Conservation (phyloP, 2,888 invertebrate species). For the Acanthococcus lagerstroemiae region DNA sequence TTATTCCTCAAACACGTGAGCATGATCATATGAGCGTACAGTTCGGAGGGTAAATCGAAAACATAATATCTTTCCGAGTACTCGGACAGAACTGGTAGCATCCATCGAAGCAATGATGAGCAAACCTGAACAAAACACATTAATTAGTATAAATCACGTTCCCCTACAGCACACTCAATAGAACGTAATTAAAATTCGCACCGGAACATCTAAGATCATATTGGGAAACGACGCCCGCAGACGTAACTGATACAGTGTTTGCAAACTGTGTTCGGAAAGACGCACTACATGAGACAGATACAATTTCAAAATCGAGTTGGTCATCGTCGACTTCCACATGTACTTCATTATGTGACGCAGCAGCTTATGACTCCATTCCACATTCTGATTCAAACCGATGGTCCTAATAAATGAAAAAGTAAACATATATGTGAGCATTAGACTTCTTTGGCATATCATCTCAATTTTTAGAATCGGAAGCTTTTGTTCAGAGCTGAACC, state of each 20-base stretch:
- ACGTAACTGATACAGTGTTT: not conserved
- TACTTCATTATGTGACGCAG: slow-evolving; percentile 41
- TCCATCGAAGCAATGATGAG: slow-evolving; percentile 4
- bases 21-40: slow-evolving; percentile 2
- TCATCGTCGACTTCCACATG: slow-evolving; percentile 11
- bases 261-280: slow-evolving; percentile 1
- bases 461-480: too few species aligned
- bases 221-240: slow-evolving; percentile 5
- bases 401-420: too few species aligned
- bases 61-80: not conserved
- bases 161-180: too few species aligned
- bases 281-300: slow-evolving; percentile 13
- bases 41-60: not conserved
- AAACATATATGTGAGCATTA: too few species aligned
- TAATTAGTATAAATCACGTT: too few species aligned
- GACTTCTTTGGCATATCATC: too few species aligned
- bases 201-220: not conserved
- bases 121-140: not conserved
- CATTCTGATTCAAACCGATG: slow-evolving; percentile 44
- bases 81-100: not conserved
- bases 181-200: too few species aligned
- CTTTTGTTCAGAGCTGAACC: too few species aligned
- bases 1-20: slow-evolving; percentile 18
- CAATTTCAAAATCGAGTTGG: slow-evolving; percentile 5
- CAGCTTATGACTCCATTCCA: slow-evolving; percentile 43